Evolutionary conservation across 2,797 vertebrate genomes (phyloP).

Genomic region (Taeniopygia guttata): DNA sequence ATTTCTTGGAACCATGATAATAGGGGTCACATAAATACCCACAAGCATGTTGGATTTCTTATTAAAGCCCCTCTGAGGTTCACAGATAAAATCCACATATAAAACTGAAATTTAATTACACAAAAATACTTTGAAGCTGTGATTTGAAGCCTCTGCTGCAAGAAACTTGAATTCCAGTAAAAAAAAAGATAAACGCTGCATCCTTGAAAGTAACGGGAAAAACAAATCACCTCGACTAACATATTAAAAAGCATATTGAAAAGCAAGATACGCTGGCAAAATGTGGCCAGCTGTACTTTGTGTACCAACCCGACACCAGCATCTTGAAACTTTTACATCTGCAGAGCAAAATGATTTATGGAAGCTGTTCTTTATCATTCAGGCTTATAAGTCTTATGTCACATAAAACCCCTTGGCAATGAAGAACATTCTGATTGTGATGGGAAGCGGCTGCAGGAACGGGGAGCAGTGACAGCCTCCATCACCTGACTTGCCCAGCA

Average conservation of each 20-base stretch:
- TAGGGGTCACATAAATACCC: background rate
- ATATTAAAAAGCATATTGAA: constrained; percentile 34
- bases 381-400: background rate
- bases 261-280: constrained; percentile 17
- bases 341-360: constrained; percentile 39
- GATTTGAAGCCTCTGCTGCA: background rate
- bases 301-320: background rate
- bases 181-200: background rate
- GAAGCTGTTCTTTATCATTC: constrained; percentile 29
- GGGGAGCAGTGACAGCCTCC: background rate
- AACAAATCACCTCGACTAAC: constrained; percentile 28
- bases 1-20: background rate
- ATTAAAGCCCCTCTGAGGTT: background rate
- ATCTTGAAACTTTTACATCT: background rate
- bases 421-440: background rate
- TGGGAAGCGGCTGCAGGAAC: background rate
- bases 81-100: constrained; percentile 2
- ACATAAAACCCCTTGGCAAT: background rate
- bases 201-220: constrained; percentile 18
- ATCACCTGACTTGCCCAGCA: background rate
- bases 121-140: background rate
- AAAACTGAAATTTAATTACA: constrained; percentile 45
- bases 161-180: constrained; percentile 8
- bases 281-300: background rate
- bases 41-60: background rate